Evolutionary conservation across 2,888 invertebrate species (phyloP).

Genomic region (Sylvicola cinctus): DNA sequence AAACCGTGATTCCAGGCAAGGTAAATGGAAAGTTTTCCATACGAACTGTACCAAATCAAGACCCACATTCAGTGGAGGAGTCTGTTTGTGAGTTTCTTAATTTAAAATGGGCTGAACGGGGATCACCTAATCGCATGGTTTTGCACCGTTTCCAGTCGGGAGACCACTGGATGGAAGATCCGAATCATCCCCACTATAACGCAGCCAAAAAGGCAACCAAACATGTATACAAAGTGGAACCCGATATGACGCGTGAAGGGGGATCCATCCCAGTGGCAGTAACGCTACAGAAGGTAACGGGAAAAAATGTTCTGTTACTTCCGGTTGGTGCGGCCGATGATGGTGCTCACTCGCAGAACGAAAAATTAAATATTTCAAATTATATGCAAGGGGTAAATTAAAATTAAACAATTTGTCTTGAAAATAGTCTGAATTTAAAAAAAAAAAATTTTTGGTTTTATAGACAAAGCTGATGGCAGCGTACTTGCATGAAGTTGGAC

Average conservation of each 20-base stretch:
- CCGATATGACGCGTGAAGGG: conserved; percentile 91
- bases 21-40: conserved; percentile 95
- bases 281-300: conserved; percentile 78
- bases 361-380: conserved; percentile 82
- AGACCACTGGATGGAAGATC: conserved; percentile 83
- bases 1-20: conserved; percentile 86
- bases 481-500: conserved; percentile 63
- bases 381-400: conserved; percentile 70
- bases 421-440: conserved; percentile 7
- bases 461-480: conserved; percentile 83
- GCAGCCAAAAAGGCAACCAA: conserved; percentile 69
- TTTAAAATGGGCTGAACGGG: conserved; percentile 54
- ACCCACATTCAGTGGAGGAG: conserved; percentile 60
- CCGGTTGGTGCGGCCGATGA: conserved; percentile 89
- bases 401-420: conserved; percentile 2
- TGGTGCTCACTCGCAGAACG: conserved; percentile 98
- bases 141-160: conserved; percentile 46
- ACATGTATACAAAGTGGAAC: conserved; percentile 68
- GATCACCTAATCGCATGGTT: conserved; percentile 71
- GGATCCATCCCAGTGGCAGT: conserved; percentile 95
- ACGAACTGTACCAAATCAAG: conserved; percentile 84
- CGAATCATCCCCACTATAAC: conserved; percentile 75
- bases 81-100: conserved; percentile 59
- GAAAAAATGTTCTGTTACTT: conserved; percentile 80
- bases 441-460: conserved; percentile 26